Evolutionary conservation across 2,888 invertebrate species (phyloP).

Genomic region (Cheilosia scutellata): DNA sequence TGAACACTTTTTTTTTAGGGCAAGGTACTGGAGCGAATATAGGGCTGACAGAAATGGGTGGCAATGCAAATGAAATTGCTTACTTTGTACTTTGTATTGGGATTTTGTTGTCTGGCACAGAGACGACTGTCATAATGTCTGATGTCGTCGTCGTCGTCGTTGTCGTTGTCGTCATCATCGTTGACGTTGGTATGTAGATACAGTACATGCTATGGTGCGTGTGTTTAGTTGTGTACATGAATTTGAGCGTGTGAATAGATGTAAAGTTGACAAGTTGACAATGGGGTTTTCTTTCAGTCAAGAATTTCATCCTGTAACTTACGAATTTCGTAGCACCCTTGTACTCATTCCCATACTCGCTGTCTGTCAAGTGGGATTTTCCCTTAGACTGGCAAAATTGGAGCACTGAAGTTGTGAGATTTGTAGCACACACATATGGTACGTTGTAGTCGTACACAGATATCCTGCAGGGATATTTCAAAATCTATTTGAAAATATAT

Average conservation of each 20-base stretch:
- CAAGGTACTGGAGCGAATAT: slow-evolving; percentile 37
- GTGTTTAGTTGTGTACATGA: slow-evolving; percentile 17
- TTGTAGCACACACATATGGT: slow-evolving; percentile 52
- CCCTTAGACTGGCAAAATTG: slow-evolving; percentile 62
- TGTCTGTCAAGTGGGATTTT: slow-evolving; percentile 70
- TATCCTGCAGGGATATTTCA: slow-evolving; percentile 55
- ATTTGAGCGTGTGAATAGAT: slow-evolving; percentile 60
- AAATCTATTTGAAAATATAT: slow-evolving; percentile 55
- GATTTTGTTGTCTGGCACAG: slow-evolving; percentile 75
- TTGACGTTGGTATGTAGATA: slow-evolving; percentile 55
- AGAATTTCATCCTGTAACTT: slow-evolving; percentile 34
- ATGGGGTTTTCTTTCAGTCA: slow-evolving; percentile 46
- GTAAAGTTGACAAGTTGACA: slow-evolving; percentile 73
- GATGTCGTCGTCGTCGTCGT: slow-evolving; percentile 62
- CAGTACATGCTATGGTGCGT: slow-evolving; percentile 14
- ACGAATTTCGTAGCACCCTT: slow-evolving; percentile 23
- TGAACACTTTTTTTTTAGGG: slow-evolving; percentile 38
- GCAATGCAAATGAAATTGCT: slow-evolving; percentile 76
- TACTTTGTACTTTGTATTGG: slow-evolving; percentile 75
- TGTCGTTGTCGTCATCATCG: slow-evolving; percentile 68
- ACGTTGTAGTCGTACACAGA: slow-evolving; percentile 16
- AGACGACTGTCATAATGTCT: slow-evolving; percentile 76
- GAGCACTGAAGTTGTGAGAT: slow-evolving; percentile 67
- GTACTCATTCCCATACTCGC: slow-evolving; percentile 21
- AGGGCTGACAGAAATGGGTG: slow-evolving; percentile 64